Evolutionary conservation across 2,888 invertebrate genomes (phyloP), one percentile per base, ranked within the genome.

Genomic region (Tipula lateralis): DNA sequence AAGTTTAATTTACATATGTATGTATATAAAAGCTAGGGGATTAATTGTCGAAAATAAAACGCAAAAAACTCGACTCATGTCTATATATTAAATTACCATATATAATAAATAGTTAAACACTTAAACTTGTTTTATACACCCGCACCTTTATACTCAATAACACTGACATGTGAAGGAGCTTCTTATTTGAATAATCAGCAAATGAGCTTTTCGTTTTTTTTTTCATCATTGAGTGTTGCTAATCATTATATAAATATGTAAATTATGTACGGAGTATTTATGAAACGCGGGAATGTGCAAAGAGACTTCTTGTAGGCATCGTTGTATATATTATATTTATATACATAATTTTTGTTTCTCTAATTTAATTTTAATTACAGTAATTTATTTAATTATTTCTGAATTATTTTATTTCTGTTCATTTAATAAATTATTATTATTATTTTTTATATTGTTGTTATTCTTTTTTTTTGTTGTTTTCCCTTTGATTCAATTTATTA

Each of bases 401-500:
- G 44, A 50, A 50, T 50, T 50, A 66, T 66, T 66, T 66, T 12
- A 24, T 66, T 66, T 66, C 24, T 66, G 66, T 66, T 24, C 66
- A 66, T 66, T 66, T 66, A 24, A 66, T 66, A 66, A 66, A 66
- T 19, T 24, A 13, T 39, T 32, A 32, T 32, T 32, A 5, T n/a
- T 66, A 9, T 24, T 66, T 66, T 39, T 66, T 66, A 24, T 66
- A 1, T 9, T 66, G 66, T 24, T 50, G 44, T 50, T 50, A 5
- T 16, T 50, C 6, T 36, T 3, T 39, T 9, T 39, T 66, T 66
- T 24, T 24, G 66, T 66, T 44, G n/a, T 44, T 44, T 44, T 44
- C 44, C 44, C n/a, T 44, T 66, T 66, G 66, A 66, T 66, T 66
- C 24, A 66, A 66, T 66, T 66, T 66, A 66, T 66, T 66, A 66